Evolutionary conservation across 2,797 vertebrate genomes (phyloP).

Genomic region (Rhinichthys osculus): DNA sequence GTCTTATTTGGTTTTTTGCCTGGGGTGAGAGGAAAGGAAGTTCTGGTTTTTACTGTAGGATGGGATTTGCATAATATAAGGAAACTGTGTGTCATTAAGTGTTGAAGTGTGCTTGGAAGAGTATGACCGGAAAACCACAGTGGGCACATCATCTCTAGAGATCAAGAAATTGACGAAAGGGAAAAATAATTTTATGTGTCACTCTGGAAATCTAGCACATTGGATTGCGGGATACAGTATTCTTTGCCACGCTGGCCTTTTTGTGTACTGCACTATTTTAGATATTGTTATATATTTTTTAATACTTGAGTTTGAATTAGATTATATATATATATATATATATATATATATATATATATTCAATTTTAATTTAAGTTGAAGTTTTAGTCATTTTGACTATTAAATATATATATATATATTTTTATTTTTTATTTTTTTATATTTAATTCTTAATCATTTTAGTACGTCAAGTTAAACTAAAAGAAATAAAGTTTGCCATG

Average conservation of each 20-base stretch:
- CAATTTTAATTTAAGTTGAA: too few relatives aligned
- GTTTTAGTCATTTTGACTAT: not conserved
- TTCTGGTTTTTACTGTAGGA: not conserved
- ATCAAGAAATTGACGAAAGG: not conserved
- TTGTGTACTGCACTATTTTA: too few relatives aligned
- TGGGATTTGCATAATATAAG: conserved; percentile 23
- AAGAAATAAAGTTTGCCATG: not conserved
- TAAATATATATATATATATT: not conserved
- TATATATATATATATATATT: too few relatives aligned
- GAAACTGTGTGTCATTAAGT: conserved; percentile 19
- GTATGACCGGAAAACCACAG: not conserved
- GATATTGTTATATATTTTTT: not conserved
- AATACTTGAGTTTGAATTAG: too few relatives aligned
- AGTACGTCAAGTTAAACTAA: not conserved
- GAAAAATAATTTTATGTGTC: not conserved
- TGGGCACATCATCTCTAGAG: not conserved
- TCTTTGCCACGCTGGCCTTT: too few relatives aligned
- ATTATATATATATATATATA: too few relatives aligned
- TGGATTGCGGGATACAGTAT: too few relatives aligned
- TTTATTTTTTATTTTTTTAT: too few relatives aligned
- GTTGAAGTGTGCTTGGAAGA: not conserved
- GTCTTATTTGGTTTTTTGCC: conserved; percentile 7
- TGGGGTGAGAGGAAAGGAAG: not conserved
- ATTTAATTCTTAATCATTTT: not conserved
- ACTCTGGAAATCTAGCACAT: too few relatives aligned